Percentiles rank a stretch among this genome's conserved stretches.
These are phyloP conservation scores for Drosophila kikkawai DNA, from an alignment of 1,140 invertebrate genomes.

Conservation along the genomic window DNA sequence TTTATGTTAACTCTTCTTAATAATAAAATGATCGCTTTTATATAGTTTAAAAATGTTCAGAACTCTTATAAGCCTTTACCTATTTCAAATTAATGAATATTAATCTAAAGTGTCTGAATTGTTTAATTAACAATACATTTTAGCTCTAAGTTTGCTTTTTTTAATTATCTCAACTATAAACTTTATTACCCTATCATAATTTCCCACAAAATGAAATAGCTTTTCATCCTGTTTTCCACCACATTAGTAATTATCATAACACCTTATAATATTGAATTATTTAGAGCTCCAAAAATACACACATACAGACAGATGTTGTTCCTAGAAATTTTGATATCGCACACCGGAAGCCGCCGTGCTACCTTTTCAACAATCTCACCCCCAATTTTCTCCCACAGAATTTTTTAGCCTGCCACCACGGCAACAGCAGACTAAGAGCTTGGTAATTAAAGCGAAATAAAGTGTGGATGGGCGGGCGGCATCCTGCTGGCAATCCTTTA, in stretches of 20 bases:
- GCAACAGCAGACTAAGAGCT: slow-evolving; percentile 26
- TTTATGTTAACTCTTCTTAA: not conserved
- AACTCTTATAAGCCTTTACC: too few species aligned
- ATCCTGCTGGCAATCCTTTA: slow-evolving; percentile 56
- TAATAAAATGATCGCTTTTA: not conserved
- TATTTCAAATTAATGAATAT: too few species aligned
- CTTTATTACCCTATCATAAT: not conserved
- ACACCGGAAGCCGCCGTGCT: slow-evolving; percentile 1
- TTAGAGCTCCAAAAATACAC: not conserved
- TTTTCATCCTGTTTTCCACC: slow-evolving; percentile 6
- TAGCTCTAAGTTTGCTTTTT: not conserved
- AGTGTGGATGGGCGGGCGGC: slow-evolving; percentile 54
- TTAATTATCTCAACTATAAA: not conserved
- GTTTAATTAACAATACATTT: too few species aligned
- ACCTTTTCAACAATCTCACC: not conserved
- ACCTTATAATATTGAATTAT: slow-evolving; percentile 14
- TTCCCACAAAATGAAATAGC: not conserved
- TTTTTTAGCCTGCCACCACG: slow-evolving; percentile 1
- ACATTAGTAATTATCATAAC: slow-evolving; percentile 20
- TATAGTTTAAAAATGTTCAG: too few species aligned
- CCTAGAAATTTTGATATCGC: slow-evolving; percentile 2
- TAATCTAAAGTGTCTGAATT: too few species aligned
- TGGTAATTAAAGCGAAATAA: slow-evolving; percentile 67
- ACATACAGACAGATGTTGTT: slow-evolving; percentile 5
- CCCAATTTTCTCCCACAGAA: not conserved